Base-by-base conservation (phyloP, 2,113 vertebrate species). In the Calyptomena viridis region DNA sequence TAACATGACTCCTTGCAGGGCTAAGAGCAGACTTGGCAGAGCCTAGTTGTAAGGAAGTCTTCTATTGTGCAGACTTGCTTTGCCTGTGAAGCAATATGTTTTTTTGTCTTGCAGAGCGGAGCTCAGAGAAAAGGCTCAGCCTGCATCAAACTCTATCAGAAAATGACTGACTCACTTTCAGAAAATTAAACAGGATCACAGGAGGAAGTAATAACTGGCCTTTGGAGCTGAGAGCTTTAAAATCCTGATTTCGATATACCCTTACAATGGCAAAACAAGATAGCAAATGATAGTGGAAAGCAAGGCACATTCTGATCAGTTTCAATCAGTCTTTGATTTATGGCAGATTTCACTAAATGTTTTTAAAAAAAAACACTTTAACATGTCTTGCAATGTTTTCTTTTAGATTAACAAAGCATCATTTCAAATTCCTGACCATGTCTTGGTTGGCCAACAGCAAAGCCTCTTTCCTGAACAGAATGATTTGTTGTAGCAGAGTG, bases 31-130 rank as follows among this genome's bases (percentile, higher is more conserved):
- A 91, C 73, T 97, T 95, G 95, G 96, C 95, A 97, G 75, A 86
- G 58, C 17, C 49, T 33, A 46, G 77, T 92, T 74, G 58, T 87
- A 92, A 97, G 79, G 95, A 94, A 85, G 69, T 94, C 94, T 94
- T 96, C 79, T 75, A 89, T 90, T 93, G 97, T 97, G 96, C 97
- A 93, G 96, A 85, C 95, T 95, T 96, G 93, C 90, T 95, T 94
- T 82, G 87, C 63, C 74, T 91, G 82, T 94, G 95, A 94, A 93
- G 94, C 82, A 95, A 79, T 84, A 84, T 87, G 69, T n/a, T 92
- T 88, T 86, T 91, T 71, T 87, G 81, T 82, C 87, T 91, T 77
- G 94, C 69, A 86, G 60, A 56, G 53, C 3, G 24, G 81, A 96
- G 94, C 91, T 47, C 84, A 87, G 93, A 86, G 72, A 95, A 93